These are phyloP conservation scores for Bos indicus DNA, from an alignment of 2,113 vertebrate genomes.

Conservation along the genomic window DNA sequence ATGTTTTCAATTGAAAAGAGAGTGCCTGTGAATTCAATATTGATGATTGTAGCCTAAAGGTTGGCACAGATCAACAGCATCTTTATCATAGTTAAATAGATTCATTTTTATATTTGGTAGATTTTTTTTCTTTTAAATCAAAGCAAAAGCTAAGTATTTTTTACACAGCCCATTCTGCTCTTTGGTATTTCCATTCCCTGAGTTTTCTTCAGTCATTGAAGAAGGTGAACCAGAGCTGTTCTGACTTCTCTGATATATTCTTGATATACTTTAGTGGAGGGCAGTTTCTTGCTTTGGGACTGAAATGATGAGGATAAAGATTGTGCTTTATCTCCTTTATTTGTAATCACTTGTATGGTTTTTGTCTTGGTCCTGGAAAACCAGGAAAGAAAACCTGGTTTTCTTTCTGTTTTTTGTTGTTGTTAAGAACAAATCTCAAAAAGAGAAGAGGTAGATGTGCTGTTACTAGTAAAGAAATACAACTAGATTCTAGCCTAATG, in stretches of 20 bases:
- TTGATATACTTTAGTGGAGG: background rate
- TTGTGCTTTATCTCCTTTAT: background rate
- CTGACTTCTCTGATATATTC: constrained; percentile 24
- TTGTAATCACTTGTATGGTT: background rate
- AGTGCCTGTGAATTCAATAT: constrained; percentile 23
- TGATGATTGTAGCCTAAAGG: background rate
- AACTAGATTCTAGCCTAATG: constrained; percentile 75
- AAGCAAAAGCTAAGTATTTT: background rate
- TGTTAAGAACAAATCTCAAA: constrained; percentile 57
- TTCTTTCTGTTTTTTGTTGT: background rate
- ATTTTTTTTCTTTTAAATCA: background rate
- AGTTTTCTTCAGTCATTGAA: background rate
- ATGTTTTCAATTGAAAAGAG: constrained; percentile 11
- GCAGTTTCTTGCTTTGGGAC: background rate
- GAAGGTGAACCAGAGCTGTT: background rate
- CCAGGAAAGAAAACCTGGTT: background rate
- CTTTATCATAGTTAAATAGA: background rate
- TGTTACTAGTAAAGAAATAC: constrained; percentile 68
- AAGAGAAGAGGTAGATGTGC: constrained; percentile 65
- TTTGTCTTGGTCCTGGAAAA: constrained; percentile 13
- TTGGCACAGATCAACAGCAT: background rate
- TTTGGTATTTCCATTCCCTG: background rate
- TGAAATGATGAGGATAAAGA: background rate
- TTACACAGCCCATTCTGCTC: background rate
- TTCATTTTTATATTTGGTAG: background rate